phyloP scores from a whole-genome alignment of 1,140 invertebrate genomes.

The Megalopta genalis region DNA sequence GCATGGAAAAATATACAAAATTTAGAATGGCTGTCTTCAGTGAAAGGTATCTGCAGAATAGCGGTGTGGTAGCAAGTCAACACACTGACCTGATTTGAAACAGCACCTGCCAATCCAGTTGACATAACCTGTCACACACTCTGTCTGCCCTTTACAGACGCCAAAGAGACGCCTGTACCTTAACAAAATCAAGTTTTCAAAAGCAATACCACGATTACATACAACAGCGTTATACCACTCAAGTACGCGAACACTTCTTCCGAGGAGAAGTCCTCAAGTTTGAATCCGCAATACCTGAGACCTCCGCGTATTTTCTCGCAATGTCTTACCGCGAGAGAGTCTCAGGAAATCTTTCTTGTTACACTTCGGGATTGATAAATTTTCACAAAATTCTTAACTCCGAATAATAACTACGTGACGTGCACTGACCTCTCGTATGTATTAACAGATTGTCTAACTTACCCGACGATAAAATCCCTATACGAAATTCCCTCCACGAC shows the following conservation, averaged over 20 bases:
- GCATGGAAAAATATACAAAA: constrained; percentile 79
- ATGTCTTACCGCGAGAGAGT: constrained; percentile 58
- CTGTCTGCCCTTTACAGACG: constrained; percentile 56
- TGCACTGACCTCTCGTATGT: constrained; percentile 73
- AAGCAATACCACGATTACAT: constrained; percentile 43
- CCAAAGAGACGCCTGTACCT: constrained; percentile 44
- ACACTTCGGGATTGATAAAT: constrained; percentile 49
- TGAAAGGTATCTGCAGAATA: constrained; percentile 60
- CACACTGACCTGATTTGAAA: constrained; percentile 78
- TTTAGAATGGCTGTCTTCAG: constrained; percentile 70
- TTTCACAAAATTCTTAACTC: constrained; percentile 61
- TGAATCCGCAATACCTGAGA: constrained; percentile 37
- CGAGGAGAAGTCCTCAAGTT: not conserved
- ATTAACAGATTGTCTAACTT: constrained; percentile 47
- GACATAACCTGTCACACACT: constrained; percentile 76
- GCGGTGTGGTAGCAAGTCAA: constrained; percentile 55
- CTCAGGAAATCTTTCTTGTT: constrained; percentile 47
- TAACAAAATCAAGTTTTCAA: constrained; percentile 42
- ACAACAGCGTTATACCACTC: constrained; percentile 42
- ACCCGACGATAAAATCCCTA: constrained; percentile 33
- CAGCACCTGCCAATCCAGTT: constrained; percentile 77
- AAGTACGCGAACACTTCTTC: constrained; percentile 32
- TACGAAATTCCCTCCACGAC: not conserved
- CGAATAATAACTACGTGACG: constrained; percentile 76
- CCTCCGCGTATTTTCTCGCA: constrained; percentile 48